Percentiles rank a stretch among this genome's conserved stretches.
Conservation (phyloP, 2,797 vertebrate genomes). For the Monodelphis domestica region DNA sequence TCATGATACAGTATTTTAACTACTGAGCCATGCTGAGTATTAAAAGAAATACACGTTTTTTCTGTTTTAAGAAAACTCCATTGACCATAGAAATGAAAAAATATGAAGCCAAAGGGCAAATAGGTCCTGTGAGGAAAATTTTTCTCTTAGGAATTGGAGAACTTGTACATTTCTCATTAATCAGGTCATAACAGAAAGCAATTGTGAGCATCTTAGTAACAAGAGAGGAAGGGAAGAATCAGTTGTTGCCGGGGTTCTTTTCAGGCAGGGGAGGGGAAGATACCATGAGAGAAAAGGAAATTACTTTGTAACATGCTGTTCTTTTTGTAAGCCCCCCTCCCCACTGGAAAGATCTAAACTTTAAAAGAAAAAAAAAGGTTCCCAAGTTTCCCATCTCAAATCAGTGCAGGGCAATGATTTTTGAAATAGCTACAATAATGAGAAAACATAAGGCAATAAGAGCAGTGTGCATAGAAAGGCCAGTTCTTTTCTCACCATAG, state of each 20-base stretch:
- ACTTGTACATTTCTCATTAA: slow-evolving; percentile 57
- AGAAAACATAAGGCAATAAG: slow-evolving; percentile 33
- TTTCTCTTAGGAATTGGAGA: slow-evolving; percentile 72
- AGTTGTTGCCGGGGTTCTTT: not conserved
- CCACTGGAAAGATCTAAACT: slow-evolving; percentile 29
- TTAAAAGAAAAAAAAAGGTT: slow-evolving; percentile 37
- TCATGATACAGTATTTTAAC: slow-evolving; percentile 58
- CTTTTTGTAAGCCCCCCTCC: not conserved
- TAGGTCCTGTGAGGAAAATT: slow-evolving; percentile 45
- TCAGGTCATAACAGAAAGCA: slow-evolving; percentile 48
- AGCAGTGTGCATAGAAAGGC: slow-evolving; percentile 23
- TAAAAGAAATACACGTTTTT: slow-evolving; percentile 74
- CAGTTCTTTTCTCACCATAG: slow-evolving; percentile 20
- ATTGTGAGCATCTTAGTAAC: slow-evolving; percentile 33
- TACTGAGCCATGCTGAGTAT: slow-evolving; percentile 61
- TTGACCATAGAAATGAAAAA: slow-evolving; percentile 75
- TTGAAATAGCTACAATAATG: slow-evolving; percentile 23
- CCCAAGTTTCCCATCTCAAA: slow-evolving; percentile 44
- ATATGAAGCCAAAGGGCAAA: not conserved
- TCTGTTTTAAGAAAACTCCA: slow-evolving; percentile 75
- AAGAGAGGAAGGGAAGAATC: slow-evolving; percentile 30
- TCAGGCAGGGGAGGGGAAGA: not conserved
- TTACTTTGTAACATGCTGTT: slow-evolving; percentile 14
- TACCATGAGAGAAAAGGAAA: slow-evolving; percentile 18
- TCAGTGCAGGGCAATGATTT: slow-evolving; percentile 41